phyloP scores from a whole-genome alignment of 1,140 invertebrate species.

The honey bee (Apis mellifera) region Amel_HAv3.1 CM009934.2:10769501-10770000 shows the following conservation, averaged over 20 bases:
- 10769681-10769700: background rate
- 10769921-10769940: constrained; percentile 27
- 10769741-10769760: too few relatives aligned
- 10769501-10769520: constrained; percentile 8
- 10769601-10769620: background rate
- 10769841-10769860: background rate
- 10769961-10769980: constrained; percentile 16
- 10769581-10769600: background rate
- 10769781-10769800: too few relatives aligned
- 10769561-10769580: background rate
- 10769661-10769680: too few relatives aligned
- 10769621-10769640: background rate
- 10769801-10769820: too few relatives aligned
- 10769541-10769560: background rate
- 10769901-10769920: background rate
- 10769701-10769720: background rate
- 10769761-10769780: too few relatives aligned
- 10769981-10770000: background rate
- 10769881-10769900: background rate
- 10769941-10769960: background rate
- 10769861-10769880: too few relatives aligned
- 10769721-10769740: too few relatives aligned
- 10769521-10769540: background rate
- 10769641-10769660: background rate
- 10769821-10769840: background rate